Evolutionary conservation across 2,888 invertebrate genomes (phyloP).

Genomic region (Dione juno): DNA sequence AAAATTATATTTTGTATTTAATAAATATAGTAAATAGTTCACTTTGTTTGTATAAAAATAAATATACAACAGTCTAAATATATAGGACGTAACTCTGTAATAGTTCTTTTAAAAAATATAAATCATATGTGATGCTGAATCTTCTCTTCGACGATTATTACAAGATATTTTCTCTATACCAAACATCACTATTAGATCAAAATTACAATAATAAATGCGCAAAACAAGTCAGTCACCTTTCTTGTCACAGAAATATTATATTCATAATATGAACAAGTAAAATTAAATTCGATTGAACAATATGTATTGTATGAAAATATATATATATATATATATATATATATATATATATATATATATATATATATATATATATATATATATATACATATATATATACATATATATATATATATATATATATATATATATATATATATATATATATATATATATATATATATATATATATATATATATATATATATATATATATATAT

Average conservation of each 20-base stretch:
- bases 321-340: background rate
- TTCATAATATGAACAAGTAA: background rate
- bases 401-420: background rate
- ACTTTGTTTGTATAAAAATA: constrained; percentile 13
- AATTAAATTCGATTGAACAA: constrained; percentile 6
- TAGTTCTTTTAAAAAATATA: background rate
- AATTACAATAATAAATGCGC: constrained; percentile 13
- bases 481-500: background rate
- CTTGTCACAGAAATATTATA: background rate
- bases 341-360: no score
- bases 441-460: background rate
- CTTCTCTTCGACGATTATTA: background rate
- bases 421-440: background rate
- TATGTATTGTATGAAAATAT: background rate
- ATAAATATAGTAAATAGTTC: constrained; percentile 10
- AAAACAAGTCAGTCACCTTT: constrained; percentile 3
- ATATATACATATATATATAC: no score
- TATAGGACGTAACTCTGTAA: constrained; percentile 19
- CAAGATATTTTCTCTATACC: background rate
- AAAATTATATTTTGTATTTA: constrained; percentile 3
- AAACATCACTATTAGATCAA: background rate
- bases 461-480: background rate
- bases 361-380: no score
- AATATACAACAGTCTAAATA: constrained; percentile 25
- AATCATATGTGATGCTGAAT: background rate